Percentiles rank a stretch among this genome's conserved stretches.
phyloP scores from a whole-genome alignment of 1,140 invertebrate species.

The Drosophila arawakana region DNA sequence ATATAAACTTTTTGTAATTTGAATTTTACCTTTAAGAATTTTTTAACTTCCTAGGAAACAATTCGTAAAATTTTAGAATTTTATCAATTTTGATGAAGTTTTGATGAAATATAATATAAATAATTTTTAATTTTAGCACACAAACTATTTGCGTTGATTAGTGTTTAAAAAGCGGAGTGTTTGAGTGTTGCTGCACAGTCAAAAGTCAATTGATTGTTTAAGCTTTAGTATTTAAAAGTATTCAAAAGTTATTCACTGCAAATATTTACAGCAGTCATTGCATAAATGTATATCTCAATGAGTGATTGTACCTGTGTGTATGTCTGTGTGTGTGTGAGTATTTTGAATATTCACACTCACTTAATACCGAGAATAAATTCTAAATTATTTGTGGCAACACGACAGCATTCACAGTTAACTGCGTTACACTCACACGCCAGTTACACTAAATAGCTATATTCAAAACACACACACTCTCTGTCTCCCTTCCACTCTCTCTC shows the following conservation, averaged over 20 bases:
- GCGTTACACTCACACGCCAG: conserved; percentile 3
- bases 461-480: background rate
- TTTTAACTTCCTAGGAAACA: too few species aligned
- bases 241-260: conserved; percentile 1
- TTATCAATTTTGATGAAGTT: too few species aligned
- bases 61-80: too few species aligned
- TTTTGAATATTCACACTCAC: background rate
- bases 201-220: background rate
- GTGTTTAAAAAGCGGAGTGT: background rate
- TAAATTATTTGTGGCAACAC: conserved; percentile 19
- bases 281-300: background rate
- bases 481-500: background rate
- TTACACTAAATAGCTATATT: conserved; percentile 19
- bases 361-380: background rate
- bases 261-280: background rate
- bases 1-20: too few species aligned
- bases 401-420: conserved; percentile 10
- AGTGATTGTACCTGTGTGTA: background rate
- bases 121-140: too few species aligned
- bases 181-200: background rate
- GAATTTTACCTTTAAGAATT: too few species aligned
- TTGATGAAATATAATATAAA: too few species aligned
- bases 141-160: too few species aligned
- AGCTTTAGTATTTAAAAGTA: background rate
- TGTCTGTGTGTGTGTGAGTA: background rate